Base-by-base conservation (phyloP, 1,140 invertebrate species). In the Drosophila orosa region DNA sequence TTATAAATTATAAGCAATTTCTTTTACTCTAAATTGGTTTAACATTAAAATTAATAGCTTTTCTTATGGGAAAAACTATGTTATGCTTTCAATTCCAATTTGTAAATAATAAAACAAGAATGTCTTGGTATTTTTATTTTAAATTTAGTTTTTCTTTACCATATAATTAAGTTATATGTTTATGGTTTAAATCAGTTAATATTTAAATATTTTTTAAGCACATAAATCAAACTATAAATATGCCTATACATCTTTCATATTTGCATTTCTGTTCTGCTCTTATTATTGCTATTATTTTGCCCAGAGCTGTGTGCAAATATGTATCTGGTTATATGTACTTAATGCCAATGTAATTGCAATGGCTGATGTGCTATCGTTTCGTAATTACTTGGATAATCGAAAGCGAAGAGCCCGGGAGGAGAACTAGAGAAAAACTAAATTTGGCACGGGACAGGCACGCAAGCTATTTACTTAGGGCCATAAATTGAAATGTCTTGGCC, bases 311-410 rank as follows among this genome's bases (percentile, higher is more conserved):
- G 25, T 35, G 29, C 25, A 48, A 22, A 37, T 45, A 6, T 25
- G 52, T 45, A n/a, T 56, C 61, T 75, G 19, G 33, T 47, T 55
- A 56, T 54, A 54, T 60, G 24, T 54, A 59, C 59, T 42, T 65
- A 59, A 67, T 76, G 65, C 44, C 78, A 65, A 68, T 73, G 48
- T 73, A 73, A 80, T 73, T 69, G 56, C 66, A 79, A 71, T 80
- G 42, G 72, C 60, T 65, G 61, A 57, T 58, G 56, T 54, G 56
- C 78, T 75, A 57, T 62, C 78, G 76, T 80, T 82, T 83, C 78
- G 82, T 78, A 85, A 85, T 86, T 85, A 77, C 68, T 68, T 76
- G 72, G 68, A 86, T 85, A 78, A 78, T 86, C 82, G 56, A 74
- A 71, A 75, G 42, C 44, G 50, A 48, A 37, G 59, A 45, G 60